phyloP scores from a whole-genome alignment of 2,888 invertebrate genomes.

The Drosophila paucipuncta region DNA sequence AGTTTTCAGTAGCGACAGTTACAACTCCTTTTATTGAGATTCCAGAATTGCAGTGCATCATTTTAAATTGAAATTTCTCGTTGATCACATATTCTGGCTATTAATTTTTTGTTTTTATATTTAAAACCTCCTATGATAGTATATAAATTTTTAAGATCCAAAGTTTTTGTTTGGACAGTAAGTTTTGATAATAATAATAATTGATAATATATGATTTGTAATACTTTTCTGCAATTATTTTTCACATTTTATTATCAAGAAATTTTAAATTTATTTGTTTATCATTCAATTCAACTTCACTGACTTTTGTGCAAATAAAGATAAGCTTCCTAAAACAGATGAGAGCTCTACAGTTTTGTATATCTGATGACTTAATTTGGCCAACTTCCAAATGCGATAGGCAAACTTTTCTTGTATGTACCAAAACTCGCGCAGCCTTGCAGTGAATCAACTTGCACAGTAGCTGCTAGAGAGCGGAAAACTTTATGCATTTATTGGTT shows the following conservation, averaged over 20 bases:
- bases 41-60: neutral
- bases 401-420: neutral
- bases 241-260: neutral
- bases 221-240: neutral
- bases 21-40: slow-evolving; percentile 6
- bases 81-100: slow-evolving; percentile 1
- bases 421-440: neutral
- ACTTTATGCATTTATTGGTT: slow-evolving; percentile 84
- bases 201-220: neutral
- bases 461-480: slow-evolving; percentile 80
- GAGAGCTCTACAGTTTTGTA: neutral
- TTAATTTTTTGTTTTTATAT: neutral
- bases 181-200: neutral
- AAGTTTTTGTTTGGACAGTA: neutral
- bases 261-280: neutral
- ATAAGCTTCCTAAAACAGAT: neutral
- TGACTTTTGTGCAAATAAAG: neutral
- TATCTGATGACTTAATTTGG: slow-evolving; percentile 1
- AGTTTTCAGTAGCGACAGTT: neutral
- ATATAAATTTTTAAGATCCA: too few relatives aligned
- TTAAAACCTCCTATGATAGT: neutral
- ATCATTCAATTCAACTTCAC: neutral
- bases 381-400: neutral
- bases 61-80: neutral
- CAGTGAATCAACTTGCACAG: slow-evolving; percentile 53